Evolutionary conservation across 2,113 vertebrate genomes (phyloP).

Genomic region (Neolamprologus kungweensis): DNA sequence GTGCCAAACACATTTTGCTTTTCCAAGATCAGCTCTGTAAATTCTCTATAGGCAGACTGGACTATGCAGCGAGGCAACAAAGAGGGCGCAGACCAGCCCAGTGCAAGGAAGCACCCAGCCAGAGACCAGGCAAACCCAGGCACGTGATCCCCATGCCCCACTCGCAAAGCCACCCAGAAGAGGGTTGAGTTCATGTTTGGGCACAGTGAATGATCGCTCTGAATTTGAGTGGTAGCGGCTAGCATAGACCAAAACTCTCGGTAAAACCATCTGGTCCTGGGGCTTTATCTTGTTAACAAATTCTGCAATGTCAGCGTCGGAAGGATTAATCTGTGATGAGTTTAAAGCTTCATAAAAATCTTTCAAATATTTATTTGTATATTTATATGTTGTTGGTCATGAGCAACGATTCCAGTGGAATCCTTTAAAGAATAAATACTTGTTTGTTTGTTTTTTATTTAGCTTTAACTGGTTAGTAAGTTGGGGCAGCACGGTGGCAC

Average conservation of each 20-base stretch:
- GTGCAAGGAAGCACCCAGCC: background rate
- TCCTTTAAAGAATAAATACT: background rate
- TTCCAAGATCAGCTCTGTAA: background rate
- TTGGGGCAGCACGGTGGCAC: too few relatives aligned
- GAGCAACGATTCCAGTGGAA: background rate
- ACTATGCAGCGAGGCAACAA: background rate
- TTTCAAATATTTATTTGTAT: background rate
- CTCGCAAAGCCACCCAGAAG: background rate
- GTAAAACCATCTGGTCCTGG: background rate
- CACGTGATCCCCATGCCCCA: background rate
- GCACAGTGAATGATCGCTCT: rapidly evolving
- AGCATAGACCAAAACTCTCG: background rate
- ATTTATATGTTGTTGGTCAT: background rate
- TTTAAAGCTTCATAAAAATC: background rate
- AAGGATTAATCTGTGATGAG: background rate
- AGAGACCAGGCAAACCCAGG: background rate
- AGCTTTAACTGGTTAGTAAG: background rate
- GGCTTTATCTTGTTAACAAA: background rate
- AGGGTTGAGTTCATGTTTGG: background rate
- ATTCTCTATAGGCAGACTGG: background rate
- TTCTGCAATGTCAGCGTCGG: background rate
- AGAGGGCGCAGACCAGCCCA: background rate
- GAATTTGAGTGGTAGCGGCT: background rate
- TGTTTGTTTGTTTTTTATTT: background rate
- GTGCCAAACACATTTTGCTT: background rate